A percentile compares a stretch with the other conserved stretches of the same genome.
phyloP scores from a whole-genome alignment of 2,113 vertebrate species.

The Salvelinus fontinalis region DNA sequence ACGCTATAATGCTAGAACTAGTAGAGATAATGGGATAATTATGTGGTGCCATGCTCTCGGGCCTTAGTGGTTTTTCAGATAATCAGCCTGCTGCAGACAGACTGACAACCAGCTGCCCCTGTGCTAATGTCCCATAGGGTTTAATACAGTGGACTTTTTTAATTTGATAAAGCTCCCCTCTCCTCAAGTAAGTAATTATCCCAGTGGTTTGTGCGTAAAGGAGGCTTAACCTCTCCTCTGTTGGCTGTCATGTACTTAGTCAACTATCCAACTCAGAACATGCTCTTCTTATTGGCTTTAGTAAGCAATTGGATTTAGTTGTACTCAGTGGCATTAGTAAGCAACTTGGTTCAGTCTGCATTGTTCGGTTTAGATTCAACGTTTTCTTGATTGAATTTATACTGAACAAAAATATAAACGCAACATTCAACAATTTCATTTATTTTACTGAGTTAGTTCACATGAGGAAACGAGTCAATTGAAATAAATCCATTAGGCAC shows the following conservation, averaged over 20 bases:
- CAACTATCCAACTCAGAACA: neutral
- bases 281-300: too few relatives aligned
- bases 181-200: slow-evolving; percentile 12
- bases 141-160: slow-evolving; percentile 13
- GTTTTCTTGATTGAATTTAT: too few relatives aligned
- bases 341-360: too few relatives aligned
- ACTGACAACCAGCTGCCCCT: neutral
- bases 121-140: neutral
- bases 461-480: too few relatives aligned
- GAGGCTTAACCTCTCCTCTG: neutral
- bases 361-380: too few relatives aligned
- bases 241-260: neutral
- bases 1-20: neutral
- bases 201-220: neutral
- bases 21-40: neutral
- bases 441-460: too few relatives aligned
- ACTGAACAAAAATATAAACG: too few relatives aligned
- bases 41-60: neutral
- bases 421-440: too few relatives aligned
- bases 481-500: too few relatives aligned
- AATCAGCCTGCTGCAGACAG: neutral
- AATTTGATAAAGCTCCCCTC: neutral
- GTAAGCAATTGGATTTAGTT: too few relatives aligned
- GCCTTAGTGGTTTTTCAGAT: neutral
- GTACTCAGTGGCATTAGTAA: too few relatives aligned